phyloP scores from a whole-genome alignment of 2,888 invertebrate genomes.

The Trichacis sp. region DNA sequence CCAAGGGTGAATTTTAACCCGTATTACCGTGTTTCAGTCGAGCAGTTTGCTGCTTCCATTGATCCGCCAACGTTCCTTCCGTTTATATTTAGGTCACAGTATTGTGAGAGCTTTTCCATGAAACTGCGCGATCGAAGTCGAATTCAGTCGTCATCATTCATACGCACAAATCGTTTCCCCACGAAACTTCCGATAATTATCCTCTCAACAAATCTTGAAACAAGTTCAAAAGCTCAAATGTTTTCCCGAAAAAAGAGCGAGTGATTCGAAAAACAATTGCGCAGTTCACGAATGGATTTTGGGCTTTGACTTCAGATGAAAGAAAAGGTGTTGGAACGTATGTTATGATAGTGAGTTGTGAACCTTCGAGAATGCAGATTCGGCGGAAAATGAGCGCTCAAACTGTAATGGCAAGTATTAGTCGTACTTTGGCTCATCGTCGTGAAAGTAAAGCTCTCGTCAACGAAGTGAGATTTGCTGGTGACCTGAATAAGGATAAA shows the following conservation, averaged over 20 bases:
- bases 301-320: slow-evolving; percentile 44
- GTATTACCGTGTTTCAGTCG: slow-evolving; percentile 27
- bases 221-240: neutral
- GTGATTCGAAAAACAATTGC: neutral
- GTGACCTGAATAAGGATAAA: slow-evolving; percentile 77
- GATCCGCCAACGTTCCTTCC: slow-evolving; percentile 10
- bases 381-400: slow-evolving; percentile 66
- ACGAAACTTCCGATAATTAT: neutral
- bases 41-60: slow-evolving; percentile 22
- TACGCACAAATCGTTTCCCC: neutral
- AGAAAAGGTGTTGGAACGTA: neutral
- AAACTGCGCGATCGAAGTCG: slow-evolving; percentile 20
- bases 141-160: slow-evolving; percentile 4
- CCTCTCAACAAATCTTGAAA: neutral
- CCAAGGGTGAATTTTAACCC: neutral
- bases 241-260: neutral
- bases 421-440: slow-evolving; percentile 59
- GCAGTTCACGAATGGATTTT: neutral
- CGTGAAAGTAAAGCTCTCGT: slow-evolving; percentile 61
- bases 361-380: slow-evolving; percentile 49
- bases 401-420: slow-evolving; percentile 64
- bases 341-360: neutral
- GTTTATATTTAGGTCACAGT: slow-evolving; percentile 17
- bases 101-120: slow-evolving; percentile 1
- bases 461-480: slow-evolving; percentile 78